phyloP scores from a whole-genome alignment of 1,140 invertebrate species.

The Lucilia sericata region DNA sequence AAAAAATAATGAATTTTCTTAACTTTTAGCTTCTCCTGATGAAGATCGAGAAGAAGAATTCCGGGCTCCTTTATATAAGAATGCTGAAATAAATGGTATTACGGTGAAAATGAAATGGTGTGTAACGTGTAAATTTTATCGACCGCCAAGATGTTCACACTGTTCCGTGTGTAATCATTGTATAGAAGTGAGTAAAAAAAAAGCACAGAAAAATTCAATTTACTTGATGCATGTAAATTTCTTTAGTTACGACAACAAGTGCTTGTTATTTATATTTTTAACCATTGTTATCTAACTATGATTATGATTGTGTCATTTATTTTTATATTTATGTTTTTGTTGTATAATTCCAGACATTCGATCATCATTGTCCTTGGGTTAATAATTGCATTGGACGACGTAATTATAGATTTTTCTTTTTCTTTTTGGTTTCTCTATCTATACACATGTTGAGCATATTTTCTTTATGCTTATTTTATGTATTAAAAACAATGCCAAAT shows the following conservation, averaged over 20 bases:
- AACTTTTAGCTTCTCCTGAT: constrained; percentile 85
- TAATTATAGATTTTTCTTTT: constrained; percentile 99
- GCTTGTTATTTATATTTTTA: background rate
- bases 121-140: constrained; percentile 99
- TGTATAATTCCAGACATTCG: constrained; percentile 90
- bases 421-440: constrained; percentile 96
- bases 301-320: background rate
- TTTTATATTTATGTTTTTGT: background rate
- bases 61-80: constrained; percentile 96
- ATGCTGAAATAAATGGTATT: constrained; percentile 97
- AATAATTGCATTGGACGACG: constrained; percentile 99
- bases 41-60: constrained; percentile 98
- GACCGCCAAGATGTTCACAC: constrained; percentile 97
- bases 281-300: background rate
- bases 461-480: constrained; percentile 89
- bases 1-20: constrained; percentile 66
- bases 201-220: background rate
- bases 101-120: constrained; percentile 99
- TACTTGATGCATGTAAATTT: too few relatives aligned
- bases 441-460: constrained; percentile 98
- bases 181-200: constrained; percentile 85
- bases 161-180: constrained; percentile 99
- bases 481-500: constrained; percentile 86
- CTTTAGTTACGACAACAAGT: too few relatives aligned
- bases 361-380: constrained; percentile 99